Evolutionary conservation across 2,797 vertebrate genomes (phyloP).

Genomic region (Ceyx erithaca): DNA sequence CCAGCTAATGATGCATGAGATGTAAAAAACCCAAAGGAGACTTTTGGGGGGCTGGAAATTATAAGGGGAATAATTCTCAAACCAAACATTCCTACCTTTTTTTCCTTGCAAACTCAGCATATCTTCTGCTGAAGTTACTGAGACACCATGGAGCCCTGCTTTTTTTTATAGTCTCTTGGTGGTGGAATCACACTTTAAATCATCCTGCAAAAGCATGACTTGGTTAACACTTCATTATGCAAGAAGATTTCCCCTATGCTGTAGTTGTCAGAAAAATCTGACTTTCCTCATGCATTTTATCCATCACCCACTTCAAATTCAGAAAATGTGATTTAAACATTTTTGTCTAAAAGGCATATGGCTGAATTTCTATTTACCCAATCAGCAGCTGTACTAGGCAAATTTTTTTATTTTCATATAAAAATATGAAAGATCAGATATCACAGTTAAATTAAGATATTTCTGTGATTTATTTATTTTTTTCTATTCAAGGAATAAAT

Average conservation of each 20-base stretch:
- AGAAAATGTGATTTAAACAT: slow-evolving; percentile 9
- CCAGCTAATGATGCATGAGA: slow-evolving; percentile 17
- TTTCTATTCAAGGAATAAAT: background rate
- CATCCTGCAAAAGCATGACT: slow-evolving; percentile 42
- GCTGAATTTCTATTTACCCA: background rate
- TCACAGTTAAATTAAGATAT: background rate
- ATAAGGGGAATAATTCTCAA: background rate
- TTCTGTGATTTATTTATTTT: background rate
- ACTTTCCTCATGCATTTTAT: slow-evolving; percentile 25
- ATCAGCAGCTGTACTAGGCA: background rate
- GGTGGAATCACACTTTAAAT: slow-evolving; percentile 61
- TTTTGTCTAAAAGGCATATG: background rate
- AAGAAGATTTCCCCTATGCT: slow-evolving; percentile 40
- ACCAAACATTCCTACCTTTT: slow-evolving; percentile 23
- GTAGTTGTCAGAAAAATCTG: slow-evolving; percentile 14
- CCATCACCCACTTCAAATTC: slow-evolving; percentile 22
- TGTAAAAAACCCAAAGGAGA: background rate
- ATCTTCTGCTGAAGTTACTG: slow-evolving; percentile 3
- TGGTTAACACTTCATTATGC: slow-evolving; percentile 56
- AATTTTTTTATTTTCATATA: no score
- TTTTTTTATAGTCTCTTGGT: slow-evolving; percentile 7
- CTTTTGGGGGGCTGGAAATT: slow-evolving; percentile 6
- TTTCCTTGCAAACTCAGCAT: slow-evolving; percentile 39
- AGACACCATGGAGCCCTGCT: slow-evolving; percentile 14
- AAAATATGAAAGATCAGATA: background rate